Conservation (phyloP, 2,797 vertebrate species). For the Esox lucius region DNA sequence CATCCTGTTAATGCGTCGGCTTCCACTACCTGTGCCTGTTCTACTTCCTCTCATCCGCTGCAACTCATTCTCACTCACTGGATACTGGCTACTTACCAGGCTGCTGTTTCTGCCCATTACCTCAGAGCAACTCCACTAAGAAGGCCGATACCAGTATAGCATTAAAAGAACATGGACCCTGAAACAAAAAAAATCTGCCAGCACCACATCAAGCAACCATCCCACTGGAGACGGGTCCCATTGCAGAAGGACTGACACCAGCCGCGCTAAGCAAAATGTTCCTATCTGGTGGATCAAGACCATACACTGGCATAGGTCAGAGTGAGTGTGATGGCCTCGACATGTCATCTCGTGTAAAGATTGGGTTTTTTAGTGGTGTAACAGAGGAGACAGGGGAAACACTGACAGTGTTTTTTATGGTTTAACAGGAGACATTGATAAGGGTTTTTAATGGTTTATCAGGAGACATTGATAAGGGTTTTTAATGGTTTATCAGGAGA, state of each 20-base stretch:
- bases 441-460: neutral
- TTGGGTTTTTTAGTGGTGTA: too few species aligned
- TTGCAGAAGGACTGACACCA: conserved; percentile 31
- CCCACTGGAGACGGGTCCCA: conserved; percentile 17
- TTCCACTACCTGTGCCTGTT: conserved; percentile 41
- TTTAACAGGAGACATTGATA: too few species aligned
- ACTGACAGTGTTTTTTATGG: too few species aligned
- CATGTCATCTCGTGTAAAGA: conserved; percentile 37
- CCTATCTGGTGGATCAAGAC: neutral
- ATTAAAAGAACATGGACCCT: neutral
- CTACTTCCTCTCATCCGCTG: conserved; percentile 31
- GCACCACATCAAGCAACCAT: neutral
- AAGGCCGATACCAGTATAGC: neutral
- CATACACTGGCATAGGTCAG: conserved; percentile 31
- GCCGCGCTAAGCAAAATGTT: conserved; percentile 28
- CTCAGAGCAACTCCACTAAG: conserved; percentile 17
- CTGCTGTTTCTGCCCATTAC: conserved; percentile 33
- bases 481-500: neutral
- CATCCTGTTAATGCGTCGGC: conserved; percentile 58
- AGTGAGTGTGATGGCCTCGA: conserved; percentile 2
- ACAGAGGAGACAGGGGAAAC: too few species aligned
- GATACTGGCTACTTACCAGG: conserved; percentile 16
- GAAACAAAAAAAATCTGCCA: conserved; percentile 4
- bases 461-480: neutral
- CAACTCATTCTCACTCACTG: conserved; percentile 13